These are phyloP conservation scores for Vireo altiloquus DNA, from an alignment of 2,113 vertebrate genomes.

Conservation along the genomic window DNA sequence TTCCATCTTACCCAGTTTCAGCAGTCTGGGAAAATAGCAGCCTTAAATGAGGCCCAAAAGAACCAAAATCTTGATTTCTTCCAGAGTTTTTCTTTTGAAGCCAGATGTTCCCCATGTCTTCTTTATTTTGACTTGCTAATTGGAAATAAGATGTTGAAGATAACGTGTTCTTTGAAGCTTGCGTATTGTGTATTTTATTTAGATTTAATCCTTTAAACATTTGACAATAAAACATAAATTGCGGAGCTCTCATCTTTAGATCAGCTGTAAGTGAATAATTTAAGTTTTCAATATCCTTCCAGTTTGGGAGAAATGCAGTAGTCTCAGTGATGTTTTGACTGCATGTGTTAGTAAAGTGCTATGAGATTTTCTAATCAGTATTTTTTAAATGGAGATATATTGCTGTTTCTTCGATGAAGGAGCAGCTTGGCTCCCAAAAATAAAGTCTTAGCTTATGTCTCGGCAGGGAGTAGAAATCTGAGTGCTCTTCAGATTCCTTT, in stretches of 20 bases:
- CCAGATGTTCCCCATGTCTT: background rate
- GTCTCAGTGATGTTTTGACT: conserved; percentile 41
- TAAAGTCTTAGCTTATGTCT: background rate
- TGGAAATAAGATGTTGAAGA: conserved; percentile 48
- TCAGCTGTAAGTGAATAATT: conserved; percentile 34
- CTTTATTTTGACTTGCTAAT: conserved; percentile 58
- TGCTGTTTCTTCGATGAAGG: background rate
- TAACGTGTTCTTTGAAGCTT: conserved; percentile 43
- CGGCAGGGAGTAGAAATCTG: background rate
- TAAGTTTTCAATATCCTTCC: conserved; percentile 35
- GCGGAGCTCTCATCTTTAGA: background rate
- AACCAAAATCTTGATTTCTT: conserved; percentile 45
- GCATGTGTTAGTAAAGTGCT: conserved; percentile 25
- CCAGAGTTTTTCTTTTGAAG: conserved; percentile 34
- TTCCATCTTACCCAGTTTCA: background rate
- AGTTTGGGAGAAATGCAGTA: background rate
- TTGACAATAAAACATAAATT: conserved; percentile 57
- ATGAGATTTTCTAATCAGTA: conserved; percentile 29
- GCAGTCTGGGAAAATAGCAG: conserved; percentile 11
- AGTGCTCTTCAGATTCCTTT: background rate
- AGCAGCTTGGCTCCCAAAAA: conserved; percentile 12
- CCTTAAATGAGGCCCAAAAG: background rate
- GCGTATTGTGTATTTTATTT: conserved; percentile 48
- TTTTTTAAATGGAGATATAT: conserved; percentile 36
- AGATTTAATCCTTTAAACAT: conserved; percentile 43